These are phyloP conservation scores for Muscicapa comitata DNA, from an alignment of 2,797 vertebrate genomes.

Conservation along the genomic window DNA sequence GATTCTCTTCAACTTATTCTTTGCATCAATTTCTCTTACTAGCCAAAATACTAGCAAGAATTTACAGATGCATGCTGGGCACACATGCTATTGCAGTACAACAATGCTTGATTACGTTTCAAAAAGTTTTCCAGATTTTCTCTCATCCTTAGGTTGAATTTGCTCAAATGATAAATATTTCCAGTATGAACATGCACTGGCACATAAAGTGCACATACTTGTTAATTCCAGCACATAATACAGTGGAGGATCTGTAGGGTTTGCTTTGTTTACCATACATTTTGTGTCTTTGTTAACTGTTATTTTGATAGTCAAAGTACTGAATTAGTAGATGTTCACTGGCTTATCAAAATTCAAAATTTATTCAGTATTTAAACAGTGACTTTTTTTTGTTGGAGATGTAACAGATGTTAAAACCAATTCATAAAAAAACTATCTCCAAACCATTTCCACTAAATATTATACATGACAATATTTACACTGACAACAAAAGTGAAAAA, in stretches of 20 bases:
- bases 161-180: background rate
- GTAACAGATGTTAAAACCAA: background rate
- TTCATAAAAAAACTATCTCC: background rate
- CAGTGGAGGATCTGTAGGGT: background rate
- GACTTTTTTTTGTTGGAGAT: background rate
- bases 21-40: background rate
- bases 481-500: background rate
- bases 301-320: background rate
- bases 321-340: background rate
- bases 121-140: background rate
- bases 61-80: background rate
- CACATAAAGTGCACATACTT: background rate
- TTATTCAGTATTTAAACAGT: background rate
- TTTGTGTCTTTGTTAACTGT: background rate
- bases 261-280: background rate
- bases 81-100: background rate
- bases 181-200: background rate
- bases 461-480: background rate
- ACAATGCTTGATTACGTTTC: background rate
- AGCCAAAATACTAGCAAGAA: fast-evolving
- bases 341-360: background rate
- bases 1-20: background rate
- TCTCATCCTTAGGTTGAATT: background rate
- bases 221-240: background rate
- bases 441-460: background rate